A percentile compares a stretch with the other conserved stretches of the same genome.
phyloP scores from a whole-genome alignment of 2,797 vertebrate species.

The Graptemys geographica region DNA sequence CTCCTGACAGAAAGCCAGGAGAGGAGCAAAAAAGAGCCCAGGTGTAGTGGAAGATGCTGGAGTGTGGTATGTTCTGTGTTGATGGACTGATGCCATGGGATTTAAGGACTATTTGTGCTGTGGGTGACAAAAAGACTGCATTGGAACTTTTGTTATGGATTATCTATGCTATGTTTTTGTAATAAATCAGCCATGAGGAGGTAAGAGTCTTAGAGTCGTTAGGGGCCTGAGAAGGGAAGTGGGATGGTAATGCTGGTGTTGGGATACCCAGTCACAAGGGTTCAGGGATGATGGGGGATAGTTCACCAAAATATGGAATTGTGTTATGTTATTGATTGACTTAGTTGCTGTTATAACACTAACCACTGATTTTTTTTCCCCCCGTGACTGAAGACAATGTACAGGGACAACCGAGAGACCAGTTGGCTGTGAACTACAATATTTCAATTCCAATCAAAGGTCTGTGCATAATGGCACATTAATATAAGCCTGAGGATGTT shows the following conservation, averaged over 20 bases:
- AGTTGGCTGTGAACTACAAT: neutral
- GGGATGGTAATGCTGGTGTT: accelerated
- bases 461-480: neutral
- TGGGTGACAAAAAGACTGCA: neutral
- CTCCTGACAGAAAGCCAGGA: neutral
- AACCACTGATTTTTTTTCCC: neutral
- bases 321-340: neutral
- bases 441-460: neutral
- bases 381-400: neutral
- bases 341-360: neutral
- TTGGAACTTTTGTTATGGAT: neutral
- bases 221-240: neutral
- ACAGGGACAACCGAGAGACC: neutral
- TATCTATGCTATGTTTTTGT: neutral
- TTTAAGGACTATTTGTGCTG: neutral
- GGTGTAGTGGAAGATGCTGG: neutral
- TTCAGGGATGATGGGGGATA: neutral
- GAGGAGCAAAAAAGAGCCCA: neutral
- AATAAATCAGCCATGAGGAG: neutral
- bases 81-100: neutral
- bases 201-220: neutral
- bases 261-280: neutral
- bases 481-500: neutral
- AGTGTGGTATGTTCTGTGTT: neutral
- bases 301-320: neutral